A percentile compares a stretch with the other conserved stretches of the same genome.
Evolutionary conservation across 2,113 vertebrate genomes (phyloP).

Genomic region (Arvicanthis niloticus): DNA sequence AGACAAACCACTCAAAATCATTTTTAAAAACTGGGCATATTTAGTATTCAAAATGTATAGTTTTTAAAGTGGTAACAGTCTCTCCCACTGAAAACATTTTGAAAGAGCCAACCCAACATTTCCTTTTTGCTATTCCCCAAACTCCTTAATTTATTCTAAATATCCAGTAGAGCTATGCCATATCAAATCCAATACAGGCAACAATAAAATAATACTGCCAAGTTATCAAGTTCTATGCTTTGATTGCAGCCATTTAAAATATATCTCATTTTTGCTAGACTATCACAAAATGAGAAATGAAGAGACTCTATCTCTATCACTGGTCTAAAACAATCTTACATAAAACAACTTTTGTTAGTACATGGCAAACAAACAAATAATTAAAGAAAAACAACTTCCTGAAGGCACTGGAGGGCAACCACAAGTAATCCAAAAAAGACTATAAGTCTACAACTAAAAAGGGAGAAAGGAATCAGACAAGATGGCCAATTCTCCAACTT

Average conservation of each 20-base stretch:
- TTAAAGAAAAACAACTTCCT: not conserved
- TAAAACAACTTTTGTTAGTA: conserved; percentile 25
- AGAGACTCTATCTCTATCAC: conserved; percentile 5
- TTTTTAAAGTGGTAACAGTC: conserved; percentile 59
- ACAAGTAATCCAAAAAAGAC: not conserved
- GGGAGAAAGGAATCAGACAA: not conserved
- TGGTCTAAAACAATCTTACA: not conserved
- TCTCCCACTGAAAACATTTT: conserved; percentile 50
- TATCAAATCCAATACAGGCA: conserved; percentile 65
- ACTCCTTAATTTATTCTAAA: conserved; percentile 63
- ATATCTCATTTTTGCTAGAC: conserved; percentile 52
- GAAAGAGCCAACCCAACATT: conserved; percentile 50
- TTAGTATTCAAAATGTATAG: conserved; percentile 48
- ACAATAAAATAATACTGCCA: conserved; percentile 47
- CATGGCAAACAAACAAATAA: not conserved
- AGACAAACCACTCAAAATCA: conserved; percentile 62
- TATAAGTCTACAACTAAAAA: not conserved
- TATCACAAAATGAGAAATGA: conserved; percentile 57
- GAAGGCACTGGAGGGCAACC: not conserved
- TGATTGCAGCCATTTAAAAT: conserved; percentile 45
- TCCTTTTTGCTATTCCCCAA: conserved; percentile 36
- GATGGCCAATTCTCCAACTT: not conserved
- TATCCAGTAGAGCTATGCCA: conserved; percentile 49
- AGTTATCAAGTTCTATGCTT: conserved; percentile 51
- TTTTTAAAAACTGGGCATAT: conserved; percentile 45